phyloP scores from a whole-genome alignment of 2,113 vertebrate genomes.

The Chelonoidis abingdonii region DNA sequence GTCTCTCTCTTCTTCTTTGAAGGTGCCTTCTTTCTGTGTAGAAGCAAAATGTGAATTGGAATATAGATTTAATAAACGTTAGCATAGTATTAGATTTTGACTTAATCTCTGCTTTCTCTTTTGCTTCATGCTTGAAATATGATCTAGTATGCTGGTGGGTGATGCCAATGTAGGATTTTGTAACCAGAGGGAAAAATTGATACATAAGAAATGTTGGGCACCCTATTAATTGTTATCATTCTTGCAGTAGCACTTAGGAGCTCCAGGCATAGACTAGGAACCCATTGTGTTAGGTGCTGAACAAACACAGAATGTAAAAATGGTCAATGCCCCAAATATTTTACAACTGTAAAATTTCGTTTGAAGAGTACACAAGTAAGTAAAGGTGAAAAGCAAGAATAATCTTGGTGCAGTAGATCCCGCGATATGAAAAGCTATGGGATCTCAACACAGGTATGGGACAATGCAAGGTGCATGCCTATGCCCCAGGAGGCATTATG shows the following conservation, averaged over 20 bases:
- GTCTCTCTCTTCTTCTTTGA: not conserved
- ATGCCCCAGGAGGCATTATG: fast-evolving
- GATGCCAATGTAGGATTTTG: not conserved
- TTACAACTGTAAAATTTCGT: not conserved
- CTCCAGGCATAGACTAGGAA: not conserved
- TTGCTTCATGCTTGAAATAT: not conserved
- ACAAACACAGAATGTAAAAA: not conserved
- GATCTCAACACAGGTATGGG: not conserved
- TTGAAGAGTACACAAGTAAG: not conserved
- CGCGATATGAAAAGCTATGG: not conserved
- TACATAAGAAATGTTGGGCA: not conserved
- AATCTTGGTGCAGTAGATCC: not conserved
- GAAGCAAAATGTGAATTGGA: conserved; percentile 5
- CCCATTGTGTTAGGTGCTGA: not conserved
- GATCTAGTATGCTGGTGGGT: conserved; percentile 7
- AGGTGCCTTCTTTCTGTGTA: not conserved
- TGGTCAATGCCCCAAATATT: not conserved
- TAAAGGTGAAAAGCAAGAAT: not conserved
- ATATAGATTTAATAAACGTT: not conserved
- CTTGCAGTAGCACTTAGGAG: not conserved
- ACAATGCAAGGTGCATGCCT: not conserved
- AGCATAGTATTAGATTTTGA: not conserved
- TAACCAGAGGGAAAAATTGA: not conserved
- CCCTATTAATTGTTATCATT: not conserved
- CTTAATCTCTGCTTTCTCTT: conserved; percentile 35